Evolutionary conservation across 2,113 vertebrate species (phyloP).

Genomic region (Eulemur macaco): DNA sequence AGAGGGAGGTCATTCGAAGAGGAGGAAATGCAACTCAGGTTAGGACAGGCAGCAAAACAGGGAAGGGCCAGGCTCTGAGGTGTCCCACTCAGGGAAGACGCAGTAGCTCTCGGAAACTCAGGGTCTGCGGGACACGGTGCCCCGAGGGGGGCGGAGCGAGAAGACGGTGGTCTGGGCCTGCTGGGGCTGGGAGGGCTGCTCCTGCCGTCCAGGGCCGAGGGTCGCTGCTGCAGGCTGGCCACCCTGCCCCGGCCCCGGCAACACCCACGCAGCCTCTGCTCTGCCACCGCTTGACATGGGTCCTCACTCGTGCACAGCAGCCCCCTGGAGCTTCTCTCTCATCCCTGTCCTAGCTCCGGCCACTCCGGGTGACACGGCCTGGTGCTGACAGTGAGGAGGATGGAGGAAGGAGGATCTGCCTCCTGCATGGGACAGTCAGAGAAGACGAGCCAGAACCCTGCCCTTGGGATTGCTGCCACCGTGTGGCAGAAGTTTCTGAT

Average conservation of each 20-base stretch:
- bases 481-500: constrained; percentile 24
- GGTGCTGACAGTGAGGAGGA: neutral
- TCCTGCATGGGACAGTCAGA: neutral
- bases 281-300: neutral
- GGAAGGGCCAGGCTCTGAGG: neutral
- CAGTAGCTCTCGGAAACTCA: neutral
- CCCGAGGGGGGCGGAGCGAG: neutral
- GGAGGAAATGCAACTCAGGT: neutral
- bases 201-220: accelerated
- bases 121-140: neutral
- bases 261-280: neutral
- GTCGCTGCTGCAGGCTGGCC: neutral
- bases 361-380: neutral
- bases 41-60: neutral
- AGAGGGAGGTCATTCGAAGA: no score
- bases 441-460: neutral
- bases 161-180: no score
- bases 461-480: constrained; percentile 53
- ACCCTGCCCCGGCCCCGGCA: neutral
- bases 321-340: neutral
- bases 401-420: no score
- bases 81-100: neutral
- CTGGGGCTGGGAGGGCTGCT: neutral
- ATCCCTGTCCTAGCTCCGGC: neutral
- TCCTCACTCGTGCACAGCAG: neutral